Base-by-base conservation (phyloP, 2,113 vertebrate species). In the Hiodon alosoides region DNA sequence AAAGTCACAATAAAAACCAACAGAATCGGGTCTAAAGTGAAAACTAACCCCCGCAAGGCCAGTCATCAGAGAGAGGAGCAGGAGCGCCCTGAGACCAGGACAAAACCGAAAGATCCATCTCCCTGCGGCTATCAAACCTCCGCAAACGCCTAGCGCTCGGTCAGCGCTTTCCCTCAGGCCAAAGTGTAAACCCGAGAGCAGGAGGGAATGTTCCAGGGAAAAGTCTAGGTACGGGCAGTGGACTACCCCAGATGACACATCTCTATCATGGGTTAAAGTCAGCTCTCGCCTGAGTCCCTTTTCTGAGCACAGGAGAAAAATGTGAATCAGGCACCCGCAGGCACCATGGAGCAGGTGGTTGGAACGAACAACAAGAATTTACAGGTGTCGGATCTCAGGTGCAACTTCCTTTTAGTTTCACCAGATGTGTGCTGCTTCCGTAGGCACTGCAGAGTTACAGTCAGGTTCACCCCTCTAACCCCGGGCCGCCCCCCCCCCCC, bases 391-490 rank as follows among this genome's bases (percentile, higher is more conserved):
- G 57, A 71, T 48, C 46, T 57, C 14, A 51, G 6, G 69, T 53
- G 13, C 11, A 55, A 57, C 6, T 11, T 68, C 51, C 11, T 5
- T 31, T 47, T 46, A 31, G 61, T 55, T 66, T 51, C 50, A 8
- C 52, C 16, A 53, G 50, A 9, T 47, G 7, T 6, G 48, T 52
- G 51, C 48, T 69, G 73, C 13, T 75, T 68, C 51, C 53, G 14
- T 75, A 60, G 60, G 55, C 52, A 50, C 8, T 7, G 6, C 6
- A 50, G 62, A 66, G 54, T 72, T 61, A 3, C 51, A 75, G 77
- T 81, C 77, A 79, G 72, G 48, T 53, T 53, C 73, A 55, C 74
- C 16, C 59, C 62, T 68, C 47, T 74, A 8, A 51, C 74, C 59
- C 61, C 46, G 55, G 69, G 16, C 71, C 72, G 75, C 71, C 67